Evolutionary conservation across 2,888 invertebrate genomes (phyloP), one percentile per base, ranked within the genome.

Genomic region (Frankliniella fusca): DNA sequence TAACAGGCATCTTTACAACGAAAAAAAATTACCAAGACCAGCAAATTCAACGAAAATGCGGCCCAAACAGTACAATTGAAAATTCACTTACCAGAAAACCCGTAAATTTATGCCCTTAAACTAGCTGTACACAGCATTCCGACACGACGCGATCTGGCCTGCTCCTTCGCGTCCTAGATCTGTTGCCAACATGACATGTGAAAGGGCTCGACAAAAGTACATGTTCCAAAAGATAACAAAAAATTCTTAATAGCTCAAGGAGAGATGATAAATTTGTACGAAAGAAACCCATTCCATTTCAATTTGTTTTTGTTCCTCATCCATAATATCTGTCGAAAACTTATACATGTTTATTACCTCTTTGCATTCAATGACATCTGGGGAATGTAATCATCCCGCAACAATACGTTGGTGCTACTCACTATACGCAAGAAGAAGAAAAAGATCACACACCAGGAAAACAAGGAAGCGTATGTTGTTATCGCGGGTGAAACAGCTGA

Each of bases 61-160:
- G 10, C 3, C 9, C 70, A 12, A 27, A 76, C 9, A 27, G 12
- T 23, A 12, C 7, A 8, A 23, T 27, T n/a, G 27, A 76, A 76
- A 27, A 11, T 76, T 76, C 27, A 27, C 70, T 76, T 12, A 76
- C 70, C 70, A 27, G 12, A 27, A 76, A 76, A 76, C 27, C 27
- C 10, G 70, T 12, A 76, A 76, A 76, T 27, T 76, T 76, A 76
- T 27, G 70, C 70, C 70, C 70, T 76, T 27, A 76, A 76, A 76
- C 27, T 76, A 76, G 70, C 23, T 76, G 70, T 76, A 76, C 70
- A 76, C 70, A 76, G 70, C 70, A 76, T 76, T 76, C 70, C 70
- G 70, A 23, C 70, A 27, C 27, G 23, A 76, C 27, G 20, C 70
- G 70, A 76, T 76, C 70, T 27, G 27, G 70, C 23, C 27, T 76